A percentile compares a stretch with the other conserved stretches of the same genome.
These are phyloP conservation scores for Harlomillsia oculata DNA, from an alignment of 1,140 invertebrate genomes.

Conservation along the genomic window DNA sequence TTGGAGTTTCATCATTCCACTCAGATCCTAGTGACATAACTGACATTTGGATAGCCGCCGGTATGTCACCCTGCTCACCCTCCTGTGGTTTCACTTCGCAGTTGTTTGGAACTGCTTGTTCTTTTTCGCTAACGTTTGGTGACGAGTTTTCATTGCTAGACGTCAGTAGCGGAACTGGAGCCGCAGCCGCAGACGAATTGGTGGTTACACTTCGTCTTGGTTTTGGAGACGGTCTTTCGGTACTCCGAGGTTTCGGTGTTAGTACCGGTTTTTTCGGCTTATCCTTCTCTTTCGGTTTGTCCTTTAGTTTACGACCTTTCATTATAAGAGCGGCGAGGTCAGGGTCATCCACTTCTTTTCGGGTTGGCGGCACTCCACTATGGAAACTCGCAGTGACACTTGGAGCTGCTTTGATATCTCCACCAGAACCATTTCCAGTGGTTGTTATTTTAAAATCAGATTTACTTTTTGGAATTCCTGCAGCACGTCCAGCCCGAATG, in stretches of 20 bases:
- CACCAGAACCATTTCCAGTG: neutral
- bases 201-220: neutral
- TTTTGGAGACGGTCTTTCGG: neutral
- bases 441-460: slow-evolving; percentile 15
- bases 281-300: slow-evolving; percentile 4
- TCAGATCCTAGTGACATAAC: slow-evolving; percentile 5
- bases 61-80: neutral
- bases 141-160: too few species aligned
- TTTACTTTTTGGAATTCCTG: slow-evolving; percentile 27
- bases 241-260: neutral
- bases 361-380: neutral
- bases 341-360: slow-evolving; percentile 18
- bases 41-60: neutral
- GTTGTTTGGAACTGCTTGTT: too few species aligned
- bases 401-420: neutral
- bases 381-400: slow-evolving; percentile 15
- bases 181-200: neutral
- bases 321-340: slow-evolving; percentile 24
- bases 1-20: slow-evolving; percentile 29
- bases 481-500: slow-evolving; percentile 25
- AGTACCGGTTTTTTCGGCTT: neutral
- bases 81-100: too few species aligned
- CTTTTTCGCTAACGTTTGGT: too few species aligned
- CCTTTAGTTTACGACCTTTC: slow-evolving; percentile 12
- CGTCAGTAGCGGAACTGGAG: neutral